Conservation (phyloP, 2,888 invertebrate genomes). For the Nemotelus nigrinus region DNA sequence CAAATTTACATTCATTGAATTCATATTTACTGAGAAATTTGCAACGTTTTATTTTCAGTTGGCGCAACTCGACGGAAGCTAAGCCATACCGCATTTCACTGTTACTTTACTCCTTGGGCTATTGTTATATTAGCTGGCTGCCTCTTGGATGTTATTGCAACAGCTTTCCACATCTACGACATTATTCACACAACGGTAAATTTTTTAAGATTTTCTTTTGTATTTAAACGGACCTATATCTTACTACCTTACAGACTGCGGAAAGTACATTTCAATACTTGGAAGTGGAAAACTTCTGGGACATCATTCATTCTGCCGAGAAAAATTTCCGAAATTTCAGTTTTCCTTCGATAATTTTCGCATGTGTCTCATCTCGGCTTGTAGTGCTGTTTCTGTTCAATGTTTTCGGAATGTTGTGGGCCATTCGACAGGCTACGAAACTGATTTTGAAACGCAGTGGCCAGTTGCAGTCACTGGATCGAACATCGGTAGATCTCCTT, state of each 20-base stretch:
- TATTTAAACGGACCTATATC: neutral
- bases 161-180: conserved; percentile 64
- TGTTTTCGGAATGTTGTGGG: conserved; percentile 58
- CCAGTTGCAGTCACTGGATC: conserved; percentile 9
- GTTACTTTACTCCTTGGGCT: conserved; percentile 65
- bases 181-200: conserved; percentile 62
- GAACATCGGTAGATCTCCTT: neutral
- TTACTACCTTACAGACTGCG: conserved; percentile 34
- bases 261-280: conserved; percentile 39
- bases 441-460: conserved; percentile 23
- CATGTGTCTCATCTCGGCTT: conserved; percentile 66
- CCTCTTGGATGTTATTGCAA: conserved; percentile 64
- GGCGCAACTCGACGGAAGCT: conserved; percentile 45
- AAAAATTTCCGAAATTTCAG: conserved; percentile 58
- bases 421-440: conserved; percentile 38
- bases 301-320: conserved; percentile 48
- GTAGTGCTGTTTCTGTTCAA: conserved; percentile 67
- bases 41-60: conserved; percentile 52
- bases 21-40: neutral
- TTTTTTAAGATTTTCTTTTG: neutral
- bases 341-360: conserved; percentile 65
- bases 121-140: conserved; percentile 59
- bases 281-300: conserved; percentile 28
- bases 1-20: too few relatives aligned
- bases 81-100: conserved; percentile 46